These are phyloP conservation scores for Dreissena rostriformis DNA, from an alignment of 1,140 invertebrate species.

Conservation along the genomic window DNA sequence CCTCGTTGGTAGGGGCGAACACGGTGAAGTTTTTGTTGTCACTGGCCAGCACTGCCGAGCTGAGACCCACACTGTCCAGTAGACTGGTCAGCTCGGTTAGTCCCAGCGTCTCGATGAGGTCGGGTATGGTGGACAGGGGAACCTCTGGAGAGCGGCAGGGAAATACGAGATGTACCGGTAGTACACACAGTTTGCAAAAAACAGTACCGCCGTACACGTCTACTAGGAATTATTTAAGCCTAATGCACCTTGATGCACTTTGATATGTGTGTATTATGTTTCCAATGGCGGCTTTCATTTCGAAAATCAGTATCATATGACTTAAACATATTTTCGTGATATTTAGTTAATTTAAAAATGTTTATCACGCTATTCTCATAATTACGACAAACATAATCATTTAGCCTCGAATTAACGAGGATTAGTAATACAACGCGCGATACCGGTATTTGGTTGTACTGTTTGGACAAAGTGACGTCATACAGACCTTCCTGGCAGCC, in stretches of 20 bases:
- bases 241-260: too few relatives aligned
- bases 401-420: background rate
- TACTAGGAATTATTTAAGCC: too few relatives aligned
- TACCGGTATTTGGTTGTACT: background rate
- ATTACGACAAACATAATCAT: background rate
- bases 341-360: background rate
- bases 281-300: too few relatives aligned
- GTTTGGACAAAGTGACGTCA: background rate
- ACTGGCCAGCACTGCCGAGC: background rate
- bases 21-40: slow-evolving; percentile 42
- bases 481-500: slow-evolving; percentile 40
- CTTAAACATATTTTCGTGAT: too few relatives aligned
- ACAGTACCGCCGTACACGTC: too few relatives aligned
- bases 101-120: background rate
- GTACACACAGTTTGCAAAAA: too few relatives aligned
- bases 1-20: slow-evolving; percentile 40
- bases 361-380: background rate
- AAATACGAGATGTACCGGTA: background rate
- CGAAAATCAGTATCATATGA: too few relatives aligned
- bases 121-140: background rate
- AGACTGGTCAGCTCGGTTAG: slow-evolving; percentile 8
- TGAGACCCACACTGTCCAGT: slow-evolving; percentile 16
- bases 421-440: background rate
- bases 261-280: too few relatives aligned
- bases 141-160: slow-evolving; percentile 6